phyloP scores from a whole-genome alignment of 2,797 vertebrate genomes.

The Xiphorhynchus erythropygius region DNA sequence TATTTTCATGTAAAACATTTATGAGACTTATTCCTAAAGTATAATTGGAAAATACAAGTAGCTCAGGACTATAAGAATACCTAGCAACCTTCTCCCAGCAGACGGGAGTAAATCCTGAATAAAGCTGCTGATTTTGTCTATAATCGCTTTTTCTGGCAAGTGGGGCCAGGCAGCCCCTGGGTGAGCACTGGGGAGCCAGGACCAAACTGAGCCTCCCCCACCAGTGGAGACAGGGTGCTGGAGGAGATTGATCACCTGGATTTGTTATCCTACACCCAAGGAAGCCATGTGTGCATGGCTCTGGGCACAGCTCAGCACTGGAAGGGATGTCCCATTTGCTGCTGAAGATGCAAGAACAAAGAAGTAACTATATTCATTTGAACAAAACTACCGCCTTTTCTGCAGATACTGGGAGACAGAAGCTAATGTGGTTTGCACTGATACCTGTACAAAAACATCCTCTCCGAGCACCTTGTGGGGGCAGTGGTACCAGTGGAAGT shows the following conservation, averaged over 20 bases:
- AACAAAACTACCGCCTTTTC: neutral
- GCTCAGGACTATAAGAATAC: neutral
- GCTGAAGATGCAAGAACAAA: neutral
- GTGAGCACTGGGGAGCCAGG: accelerated
- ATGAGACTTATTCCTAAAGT: neutral
- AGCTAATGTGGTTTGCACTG: neutral
- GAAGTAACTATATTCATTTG: neutral
- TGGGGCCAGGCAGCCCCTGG: accelerated
- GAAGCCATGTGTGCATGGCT: neutral
- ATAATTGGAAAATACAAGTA: slow-evolving; percentile 20
- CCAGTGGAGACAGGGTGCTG: accelerated
- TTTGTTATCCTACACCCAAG: neutral
- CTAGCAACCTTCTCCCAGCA: neutral
- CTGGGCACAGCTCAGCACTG: neutral
- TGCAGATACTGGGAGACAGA: neutral
- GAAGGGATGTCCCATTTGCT: neutral
- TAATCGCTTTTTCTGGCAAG: neutral
- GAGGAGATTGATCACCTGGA: neutral
- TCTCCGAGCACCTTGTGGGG: accelerated
- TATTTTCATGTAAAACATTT: neutral
- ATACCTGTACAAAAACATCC: neutral
- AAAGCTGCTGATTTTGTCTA: neutral
- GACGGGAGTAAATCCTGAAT: neutral
- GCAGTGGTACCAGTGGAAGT: neutral
- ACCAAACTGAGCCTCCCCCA: neutral